Percentiles rank a stretch among this genome's conserved stretches.
Conservation (phyloP, 2,888 invertebrate species). For the Chalcis sispes region DNA sequence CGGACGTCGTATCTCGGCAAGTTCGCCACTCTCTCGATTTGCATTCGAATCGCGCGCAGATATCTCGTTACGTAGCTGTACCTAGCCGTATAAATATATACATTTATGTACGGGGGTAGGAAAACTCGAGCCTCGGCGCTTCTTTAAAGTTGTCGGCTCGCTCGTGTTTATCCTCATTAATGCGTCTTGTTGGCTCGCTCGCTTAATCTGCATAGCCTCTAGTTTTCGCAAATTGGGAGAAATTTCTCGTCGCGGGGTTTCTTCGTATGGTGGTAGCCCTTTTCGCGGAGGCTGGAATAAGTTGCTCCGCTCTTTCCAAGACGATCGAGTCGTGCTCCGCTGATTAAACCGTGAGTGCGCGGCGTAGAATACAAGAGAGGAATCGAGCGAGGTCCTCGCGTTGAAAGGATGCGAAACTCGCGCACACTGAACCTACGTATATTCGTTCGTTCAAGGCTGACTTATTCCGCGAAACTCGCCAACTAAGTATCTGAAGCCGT, state of each 20-base stretch:
- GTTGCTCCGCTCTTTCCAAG: constrained; percentile 59
- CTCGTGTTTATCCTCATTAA: constrained; percentile 51
- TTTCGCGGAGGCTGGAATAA: constrained; percentile 48
- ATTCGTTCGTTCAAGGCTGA: too few relatives aligned
- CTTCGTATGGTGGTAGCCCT: background rate
- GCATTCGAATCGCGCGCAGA: constrained; percentile 34
- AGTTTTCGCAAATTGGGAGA: constrained; percentile 38
- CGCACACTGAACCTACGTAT: too few relatives aligned
- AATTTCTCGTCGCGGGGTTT: background rate
- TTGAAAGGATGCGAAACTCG: too few relatives aligned
- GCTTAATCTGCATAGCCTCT: constrained; percentile 48
- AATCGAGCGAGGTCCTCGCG: background rate
- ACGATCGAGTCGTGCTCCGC: constrained; percentile 65
- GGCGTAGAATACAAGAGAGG: constrained; percentile 66
- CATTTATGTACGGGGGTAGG: too few relatives aligned
- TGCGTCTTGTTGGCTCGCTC: constrained; percentile 29
- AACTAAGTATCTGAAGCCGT: too few relatives aligned
- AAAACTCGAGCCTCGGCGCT: too few relatives aligned
- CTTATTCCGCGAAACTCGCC: too few relatives aligned
- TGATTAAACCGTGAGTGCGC: constrained; percentile 72
- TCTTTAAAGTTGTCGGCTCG: background rate
- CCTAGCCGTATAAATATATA: too few relatives aligned
- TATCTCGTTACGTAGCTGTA: background rate
- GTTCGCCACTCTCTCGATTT: constrained; percentile 10
- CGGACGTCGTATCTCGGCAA: background rate